A percentile compares a stretch with the other conserved stretches of the same genome.
phyloP scores from a whole-genome alignment of 2,797 vertebrate genomes.

The Percopsis omiscomaycus region DNA sequence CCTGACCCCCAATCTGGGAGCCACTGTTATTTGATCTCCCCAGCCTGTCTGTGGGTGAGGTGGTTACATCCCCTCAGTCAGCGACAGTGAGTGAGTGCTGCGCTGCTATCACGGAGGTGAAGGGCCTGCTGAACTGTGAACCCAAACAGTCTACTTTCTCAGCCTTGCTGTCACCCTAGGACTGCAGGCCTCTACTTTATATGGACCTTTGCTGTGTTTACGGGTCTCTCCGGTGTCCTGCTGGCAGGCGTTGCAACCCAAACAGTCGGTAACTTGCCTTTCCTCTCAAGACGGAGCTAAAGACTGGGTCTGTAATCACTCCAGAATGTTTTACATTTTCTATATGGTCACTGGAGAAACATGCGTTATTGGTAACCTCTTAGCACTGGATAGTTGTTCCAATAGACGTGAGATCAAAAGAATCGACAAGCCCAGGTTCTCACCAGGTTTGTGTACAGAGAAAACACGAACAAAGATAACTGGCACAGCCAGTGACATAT shows the following conservation, averaged over 20 bases:
- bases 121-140: constrained; percentile 60
- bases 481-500: not conserved
- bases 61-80: not conserved
- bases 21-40: not conserved
- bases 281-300: not conserved
- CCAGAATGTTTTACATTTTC: constrained; percentile 32
- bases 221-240: constrained; percentile 12
- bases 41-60: not conserved
- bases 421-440: not conserved
- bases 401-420: constrained; percentile 2
- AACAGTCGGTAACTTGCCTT: not conserved
- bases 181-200: constrained; percentile 26
- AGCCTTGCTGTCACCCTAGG: constrained; percentile 26
- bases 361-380: not conserved
- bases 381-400: constrained; percentile 1
- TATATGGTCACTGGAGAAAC: constrained; percentile 17
- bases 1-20: too few species aligned
- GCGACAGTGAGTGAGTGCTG: constrained; percentile 36
- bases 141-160: constrained; percentile 42
- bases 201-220: too few species aligned
- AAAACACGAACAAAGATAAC: not conserved
- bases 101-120: constrained; percentile 43
- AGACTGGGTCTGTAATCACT: constrained; percentile 5
- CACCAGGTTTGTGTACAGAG: not conserved
- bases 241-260: constrained; percentile 2